A percentile compares a stretch with the other conserved stretches of the same genome.
phyloP scores from a whole-genome alignment of 2,888 invertebrate species.

The Catocala sponsa region DNA sequence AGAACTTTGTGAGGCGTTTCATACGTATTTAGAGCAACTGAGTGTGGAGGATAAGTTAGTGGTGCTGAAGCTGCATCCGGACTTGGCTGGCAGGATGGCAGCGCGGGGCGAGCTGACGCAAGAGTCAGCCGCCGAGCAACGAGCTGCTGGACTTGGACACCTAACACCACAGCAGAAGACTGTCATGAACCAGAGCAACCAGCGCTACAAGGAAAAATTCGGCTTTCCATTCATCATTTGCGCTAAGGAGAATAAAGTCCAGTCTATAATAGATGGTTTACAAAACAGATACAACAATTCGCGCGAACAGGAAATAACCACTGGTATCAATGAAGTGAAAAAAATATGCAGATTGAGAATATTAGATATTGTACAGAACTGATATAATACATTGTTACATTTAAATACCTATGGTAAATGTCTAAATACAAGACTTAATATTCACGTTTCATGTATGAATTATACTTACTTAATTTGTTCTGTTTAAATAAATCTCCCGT shows the following conservation, averaged over 20 bases:
- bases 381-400: slow-evolving; percentile 10
- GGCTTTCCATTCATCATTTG: slow-evolving; percentile 91
- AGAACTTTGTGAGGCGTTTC: slow-evolving; percentile 84
- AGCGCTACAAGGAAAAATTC: slow-evolving; percentile 89
- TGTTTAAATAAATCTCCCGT: too few relatives aligned
- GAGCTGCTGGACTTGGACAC: slow-evolving; percentile 84
- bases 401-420: too few relatives aligned
- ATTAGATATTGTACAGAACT: slow-evolving; percentile 77
- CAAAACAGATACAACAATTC: slow-evolving; percentile 85
- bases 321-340: slow-evolving; percentile 90
- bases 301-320: slow-evolving; percentile 84
- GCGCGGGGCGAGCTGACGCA: slow-evolving; percentile 85
- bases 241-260: slow-evolving; percentile 89
- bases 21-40: slow-evolving; percentile 86
- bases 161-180: slow-evolving; percentile 86
- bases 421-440: too few relatives aligned
- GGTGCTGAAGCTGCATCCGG: slow-evolving; percentile 89
- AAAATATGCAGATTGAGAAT: slow-evolving; percentile 90
- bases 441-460: too few relatives aligned
- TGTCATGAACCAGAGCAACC: slow-evolving; percentile 77
- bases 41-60: slow-evolving; percentile 82
- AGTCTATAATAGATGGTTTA: slow-evolving; percentile 88
- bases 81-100: slow-evolving; percentile 89
- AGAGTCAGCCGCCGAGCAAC: slow-evolving; percentile 89
- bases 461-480: too few relatives aligned